Percentiles rank a stretch among this genome's conserved stretches.
Evolutionary conservation across 2,797 vertebrate species (phyloP).

Genomic region (Euthynnus affinis): DNA sequence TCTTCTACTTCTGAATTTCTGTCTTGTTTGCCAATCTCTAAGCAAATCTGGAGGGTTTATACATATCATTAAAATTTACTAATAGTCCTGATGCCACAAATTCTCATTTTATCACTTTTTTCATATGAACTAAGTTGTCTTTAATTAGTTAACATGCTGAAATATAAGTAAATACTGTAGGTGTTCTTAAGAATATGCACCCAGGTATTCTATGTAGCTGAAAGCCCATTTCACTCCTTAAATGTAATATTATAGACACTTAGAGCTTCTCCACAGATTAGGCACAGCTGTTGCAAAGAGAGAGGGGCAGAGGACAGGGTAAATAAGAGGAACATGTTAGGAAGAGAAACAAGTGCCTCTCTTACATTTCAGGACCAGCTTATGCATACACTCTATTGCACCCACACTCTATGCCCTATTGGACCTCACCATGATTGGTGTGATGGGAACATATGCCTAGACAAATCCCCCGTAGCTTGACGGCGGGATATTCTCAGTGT

Average conservation of each 20-base stretch:
- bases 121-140: neutral
- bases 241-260: neutral
- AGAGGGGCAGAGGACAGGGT: neutral
- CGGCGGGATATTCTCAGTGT: constrained; percentile 87
- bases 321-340: neutral
- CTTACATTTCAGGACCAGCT: constrained; percentile 3
- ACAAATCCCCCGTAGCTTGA: constrained; percentile 79
- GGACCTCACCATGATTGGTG: constrained; percentile 56
- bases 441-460: constrained; percentile 58
- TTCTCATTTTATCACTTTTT: neutral
- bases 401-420: constrained; percentile 49
- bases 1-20: neutral
- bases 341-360: neutral
- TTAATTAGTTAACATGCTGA: constrained; percentile 7
- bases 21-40: neutral
- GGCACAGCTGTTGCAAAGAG: neutral
- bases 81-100: neutral
- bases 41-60: neutral
- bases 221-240: neutral
- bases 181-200: neutral
- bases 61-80: neutral
- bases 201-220: neutral
- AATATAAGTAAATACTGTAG: neutral
- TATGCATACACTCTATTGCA: constrained; percentile 15
- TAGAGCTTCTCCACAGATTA: neutral